Base-by-base conservation (phyloP, 2,113 vertebrate genomes). In the Bucco capensis region DNA sequence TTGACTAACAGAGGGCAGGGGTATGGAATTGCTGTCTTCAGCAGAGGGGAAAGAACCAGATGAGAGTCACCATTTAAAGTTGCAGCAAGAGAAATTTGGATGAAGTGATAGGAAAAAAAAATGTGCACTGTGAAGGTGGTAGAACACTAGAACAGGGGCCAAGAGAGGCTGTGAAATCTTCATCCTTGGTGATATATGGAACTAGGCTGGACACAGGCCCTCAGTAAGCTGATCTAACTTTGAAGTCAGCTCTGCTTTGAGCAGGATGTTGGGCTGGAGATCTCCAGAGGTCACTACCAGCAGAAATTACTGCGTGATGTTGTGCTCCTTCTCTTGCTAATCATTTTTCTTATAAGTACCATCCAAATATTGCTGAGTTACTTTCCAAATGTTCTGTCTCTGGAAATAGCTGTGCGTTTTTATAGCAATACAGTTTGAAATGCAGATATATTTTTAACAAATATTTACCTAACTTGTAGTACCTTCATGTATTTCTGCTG, bases 31-130 rank as follows among this genome's bases (percentile, higher is more conserved):
- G n/a, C 22, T 28, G 0, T 56, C 53, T 84, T n/a, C 51, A 78
- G 33, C 37, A 67, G 35, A 66, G 51, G 66, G 35, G 54, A 88
- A 80, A 35, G 22, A 89, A 46, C 53, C 38, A 35, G 47, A 22
- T 46, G 57, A 60, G 66, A 84, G 50, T 57, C 44, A 56, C 38
- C 50, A 23, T 60, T 83, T 64, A 17, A 79, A 83, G 33, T 4
- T 79, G 62, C 46, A 79, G 66, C 71, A 49, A 25, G 54, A 93
- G 37, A 79, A 83, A 76, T 33, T 71, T 85, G 71, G 71, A 72
- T 65, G 12, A 79, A 82, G 27, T 49, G 23, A 19, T 4, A 83
- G 79, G 90, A 89, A 95, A 91, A 95, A 91, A 66, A 88, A 65
- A 21, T 16, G 22, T 69, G 89, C 71, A 31, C 30, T 65, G 67